Evolutionary conservation across 2,797 vertebrate species (phyloP), one percentile per base, ranked within the genome.

Genomic region (Brachymystax lenok): DNA sequence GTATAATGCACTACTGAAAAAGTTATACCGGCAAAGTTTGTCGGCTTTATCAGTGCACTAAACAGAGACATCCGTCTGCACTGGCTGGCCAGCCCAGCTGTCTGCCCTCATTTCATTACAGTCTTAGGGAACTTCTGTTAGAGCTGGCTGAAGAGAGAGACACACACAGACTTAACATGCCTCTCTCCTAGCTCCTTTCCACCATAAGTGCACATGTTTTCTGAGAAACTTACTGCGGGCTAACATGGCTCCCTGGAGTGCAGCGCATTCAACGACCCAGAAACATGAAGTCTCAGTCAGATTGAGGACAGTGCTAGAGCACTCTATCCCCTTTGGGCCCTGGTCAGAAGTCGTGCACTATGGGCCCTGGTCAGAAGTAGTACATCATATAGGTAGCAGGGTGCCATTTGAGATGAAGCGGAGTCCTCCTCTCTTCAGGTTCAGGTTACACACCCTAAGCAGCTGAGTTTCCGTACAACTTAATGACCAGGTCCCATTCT

Each of bases 181-280:
- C 40, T 4, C 35, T 14, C 35, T 40, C 35, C 35, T 40, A 40
- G 35, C 35, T 40, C 5, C 40, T 24, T 7, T 68, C 14, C 33
- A 68, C 13, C 66, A 17, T 51, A 51, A 71, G 67, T 40, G 67
- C 67, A 69, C 30, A 51, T 51, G 14, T 40, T 71, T 46, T 51
- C 69, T 71, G 19, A 46, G 40, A 46, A 70, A 70, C 69, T 21
- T n/a, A 13, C 69, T 10, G n/a, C n/a, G 13, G 69, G 46, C 69
- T 4, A 4, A 24, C 4, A 24, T 52, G 46, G 4, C 46, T 71
- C 69, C 5, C 40, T 71, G 46, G 50, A 71, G 46, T 2, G 24
- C 69, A 46, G 40, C 10, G 40, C 10, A 71, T 50, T 52, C 46
- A 71, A 71, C 27, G 46, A 19, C 33, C 33, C 35, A 69, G 69